Base-by-base conservation (phyloP, 2,888 invertebrate species). In the Pristionchus maxplancki region DNA sequence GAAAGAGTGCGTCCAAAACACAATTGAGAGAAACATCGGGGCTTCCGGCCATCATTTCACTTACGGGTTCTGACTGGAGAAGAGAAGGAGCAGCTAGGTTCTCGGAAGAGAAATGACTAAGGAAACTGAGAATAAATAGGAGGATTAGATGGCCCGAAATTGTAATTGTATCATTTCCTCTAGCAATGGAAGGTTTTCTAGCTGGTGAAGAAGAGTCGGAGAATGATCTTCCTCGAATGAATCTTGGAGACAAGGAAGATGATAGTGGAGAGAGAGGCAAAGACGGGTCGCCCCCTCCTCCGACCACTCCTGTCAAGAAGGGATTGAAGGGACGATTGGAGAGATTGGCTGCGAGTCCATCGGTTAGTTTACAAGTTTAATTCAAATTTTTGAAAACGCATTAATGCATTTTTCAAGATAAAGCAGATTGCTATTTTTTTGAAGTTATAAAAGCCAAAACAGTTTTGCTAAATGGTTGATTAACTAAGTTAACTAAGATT, bases 141-240 rank as follows among this genome's bases (percentile, higher is more conserved):
- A 40, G 78, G 24, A 78, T 40, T 28, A 40, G 40, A 78, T 20
- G 34, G 67, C 34, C 67, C 28, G 67, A 31, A 67, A 31, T 67
- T 34, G 28, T 24, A 67, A 67, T 67, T 67, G 31, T 15, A 34
- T 34, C 28, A 67, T 67, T 67, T 67, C 67, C 50, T 20, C 50
- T 74, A 40, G 40, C 31, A 28, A 40, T 48, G 37, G 24, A 11
- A 24, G 44, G 40, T 53, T 74, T 85, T 87, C 37, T 37, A 87
- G 87, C 87, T 24, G 87, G 87, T 8, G 87, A 87, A 53, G 87
- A 87, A 48, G 87, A 87, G 15, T 62, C 53, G 13, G 74, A 74
- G 37, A 37, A 34, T n/a, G 87, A 87, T 6, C 17, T 78, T 13
- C 87, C 87, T 9, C 74, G 87, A 9, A 53, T 74, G 78, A 74